Base-by-base conservation (phyloP, 1,140 invertebrate species). In the Dinoponera quadriceps region DNA sequence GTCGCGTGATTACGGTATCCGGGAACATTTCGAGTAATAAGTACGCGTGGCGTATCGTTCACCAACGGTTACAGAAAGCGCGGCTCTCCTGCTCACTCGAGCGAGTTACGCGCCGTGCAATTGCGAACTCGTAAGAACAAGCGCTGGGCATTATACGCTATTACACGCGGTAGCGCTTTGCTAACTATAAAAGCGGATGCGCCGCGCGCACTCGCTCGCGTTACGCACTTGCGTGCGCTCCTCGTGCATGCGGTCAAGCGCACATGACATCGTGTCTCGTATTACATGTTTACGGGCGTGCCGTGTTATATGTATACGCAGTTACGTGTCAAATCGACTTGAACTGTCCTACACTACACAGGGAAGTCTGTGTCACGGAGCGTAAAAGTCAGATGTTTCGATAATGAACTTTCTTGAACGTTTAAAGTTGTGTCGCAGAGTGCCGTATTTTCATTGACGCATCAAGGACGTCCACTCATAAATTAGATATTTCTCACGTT, bases 131-230 rank as follows among this genome's bases (percentile, higher is more conserved):
- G 75, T 80, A 80, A 80, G 75, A 80, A 80, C 65, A 80, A 55
- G 75, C 75, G 33, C 75, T 22, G 38, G 75, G 54, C 33, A 69
- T 80, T 80, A 80, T 65, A 74, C 59, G 69, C 78, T 74, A 74
- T 82, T 82, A 82, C 59, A 82, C 78, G 69, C 78, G 44, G 20
- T 82, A 51, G 59, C 48, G 78, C 69, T 82, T 82, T 74, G 78
- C 57, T 44, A 38, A 74, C 68, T 60, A 5, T 22, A 74, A 62
- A 25, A 60, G 48, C 69, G 75, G 65, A 71, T 69, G 54, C 59
- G 44, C 73, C 5, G 22, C 29, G 29, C 27, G n/a, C 54, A n/a
- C n/a, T n/a, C n/a, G 54, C 54, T 75, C 69, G 57, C 75, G 33
- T 29, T 44, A 66, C 25, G 1, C 44, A 57, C 65, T 71, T 29